These are phyloP conservation scores for Leptinotarsa juncta DNA, from an alignment of 2,888 invertebrate species.

Conservation along the genomic window DNA sequence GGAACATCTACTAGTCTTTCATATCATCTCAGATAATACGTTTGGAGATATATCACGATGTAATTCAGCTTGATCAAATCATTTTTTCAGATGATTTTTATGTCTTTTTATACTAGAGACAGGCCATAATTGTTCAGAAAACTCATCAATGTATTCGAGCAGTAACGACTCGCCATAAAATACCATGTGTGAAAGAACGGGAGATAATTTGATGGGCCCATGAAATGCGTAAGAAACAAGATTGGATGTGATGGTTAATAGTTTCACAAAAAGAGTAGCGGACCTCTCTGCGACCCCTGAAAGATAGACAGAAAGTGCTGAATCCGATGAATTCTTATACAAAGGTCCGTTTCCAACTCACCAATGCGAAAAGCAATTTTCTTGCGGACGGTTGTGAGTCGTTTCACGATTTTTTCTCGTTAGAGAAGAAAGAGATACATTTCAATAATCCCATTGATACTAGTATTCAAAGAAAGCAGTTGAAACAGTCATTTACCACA, in stretches of 20 bases:
- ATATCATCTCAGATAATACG: too few relatives aligned
- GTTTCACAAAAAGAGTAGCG: neutral
- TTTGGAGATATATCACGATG: too few relatives aligned
- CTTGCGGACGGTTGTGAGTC: neutral
- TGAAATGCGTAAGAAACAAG: neutral
- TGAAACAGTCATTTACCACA: too few relatives aligned
- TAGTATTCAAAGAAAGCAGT: too few relatives aligned
- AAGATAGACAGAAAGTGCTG: neutral
- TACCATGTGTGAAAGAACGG: neutral
- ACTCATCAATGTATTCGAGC: neutral
- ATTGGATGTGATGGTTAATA: conserved; percentile 1
- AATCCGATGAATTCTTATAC: neutral
- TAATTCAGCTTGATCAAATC: too few relatives aligned
- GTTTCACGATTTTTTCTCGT: too few relatives aligned
- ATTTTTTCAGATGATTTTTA: too few relatives aligned
- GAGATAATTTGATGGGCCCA: conserved; percentile 5
- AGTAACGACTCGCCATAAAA: neutral
- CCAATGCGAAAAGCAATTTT: neutral
- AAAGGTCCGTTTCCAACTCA: neutral
- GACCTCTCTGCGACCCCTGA: neutral
- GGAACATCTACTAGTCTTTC: too few relatives aligned
- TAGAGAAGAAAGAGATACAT: too few relatives aligned
- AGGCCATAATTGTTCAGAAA: neutral
- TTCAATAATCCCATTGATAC: too few relatives aligned
- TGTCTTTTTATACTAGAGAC: too few relatives aligned